Base-by-base conservation (phyloP, 92 coral and sea anemone species). In the Parazoanthus atlanticus region DNA sequence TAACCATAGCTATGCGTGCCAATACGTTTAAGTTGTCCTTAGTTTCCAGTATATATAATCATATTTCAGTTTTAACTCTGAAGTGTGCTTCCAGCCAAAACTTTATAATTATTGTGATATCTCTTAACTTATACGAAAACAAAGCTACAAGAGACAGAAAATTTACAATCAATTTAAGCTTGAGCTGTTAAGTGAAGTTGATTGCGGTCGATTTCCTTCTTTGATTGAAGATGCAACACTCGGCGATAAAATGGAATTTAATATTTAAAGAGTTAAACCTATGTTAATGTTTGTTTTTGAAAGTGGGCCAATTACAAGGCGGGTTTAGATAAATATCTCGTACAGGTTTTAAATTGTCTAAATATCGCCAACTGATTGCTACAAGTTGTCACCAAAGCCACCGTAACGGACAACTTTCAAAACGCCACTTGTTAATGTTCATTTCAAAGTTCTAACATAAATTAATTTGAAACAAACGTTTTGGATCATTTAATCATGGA, bases 241-340 rank as follows among this genome's bases (percentile, higher is more conserved):
- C 28, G 28, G 69, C 16, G 28, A 25, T 23, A 61, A 21, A 28
- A 61, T 23, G 76, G 76, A 72, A 32, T 41, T 76, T 76, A 76
- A 76, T 76, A 76, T 76, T 76, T 76, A 76, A 76, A n/a, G 54
- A 40, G 9, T 34, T 41, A 41, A 41, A 26, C 58, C n/a, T 25
- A 13, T 76, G 58, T 36, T 23, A 32, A 25, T 74, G 25, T 71
- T 71, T 71, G 30, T 32, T 71, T 71, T 8, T 71, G 75, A 71
- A 28, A 71, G 38, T 29, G 38, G 78, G 78, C 78, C 46, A 74
- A 33, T 74, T 6, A 31, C 40, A 6, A 74, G 40, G 78, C 78
- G 46, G 40, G 23, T 17, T 32, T 32, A 21, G 26, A 16, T 74
- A 74, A 74, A 74, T 25, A 61, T 21, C 26, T 25, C 69, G 28